These are phyloP conservation scores for Falcaria lacertinaria DNA, from an alignment of 2,888 invertebrate species.

Conservation along the genomic window DNA sequence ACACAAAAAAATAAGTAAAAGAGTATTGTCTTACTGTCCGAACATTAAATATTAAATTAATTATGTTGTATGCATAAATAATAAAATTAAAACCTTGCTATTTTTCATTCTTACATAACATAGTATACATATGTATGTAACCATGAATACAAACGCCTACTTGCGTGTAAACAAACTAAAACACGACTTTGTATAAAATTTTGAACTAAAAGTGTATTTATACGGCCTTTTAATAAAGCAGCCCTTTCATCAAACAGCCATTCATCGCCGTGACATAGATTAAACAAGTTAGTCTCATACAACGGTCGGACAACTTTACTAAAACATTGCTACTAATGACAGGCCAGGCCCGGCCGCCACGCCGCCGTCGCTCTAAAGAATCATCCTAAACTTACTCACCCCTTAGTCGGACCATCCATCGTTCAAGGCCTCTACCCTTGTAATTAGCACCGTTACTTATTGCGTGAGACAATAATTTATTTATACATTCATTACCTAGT, in stretches of 20 bases:
- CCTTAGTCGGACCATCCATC: constrained; percentile 45
- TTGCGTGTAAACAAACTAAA: neutral
- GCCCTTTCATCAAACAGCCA: constrained; percentile 54
- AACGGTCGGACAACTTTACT: constrained; percentile 37
- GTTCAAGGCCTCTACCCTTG: constrained; percentile 53
- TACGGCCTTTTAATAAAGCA: constrained; percentile 28
- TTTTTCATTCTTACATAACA: too few relatives aligned
- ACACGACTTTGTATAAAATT: neutral
- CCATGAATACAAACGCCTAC: neutral
- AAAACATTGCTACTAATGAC: constrained; percentile 64
- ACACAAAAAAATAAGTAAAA: too few relatives aligned
- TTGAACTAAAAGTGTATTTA: constrained; percentile 15
- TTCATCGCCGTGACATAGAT: constrained; percentile 35
- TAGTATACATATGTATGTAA: neutral
- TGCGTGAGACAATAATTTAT: constrained; percentile 21
- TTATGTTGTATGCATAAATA: too few relatives aligned
- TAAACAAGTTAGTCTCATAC: constrained; percentile 10
- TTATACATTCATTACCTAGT: constrained; percentile 1
- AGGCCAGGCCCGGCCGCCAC: constrained; percentile 43
- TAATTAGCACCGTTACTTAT: constrained; percentile 58
- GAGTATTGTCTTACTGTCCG: too few relatives aligned
- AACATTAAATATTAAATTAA: too few relatives aligned
- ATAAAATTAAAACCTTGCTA: too few relatives aligned
- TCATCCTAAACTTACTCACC: constrained; percentile 61
- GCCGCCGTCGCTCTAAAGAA: constrained; percentile 61